phyloP scores from a whole-genome alignment of 1,140 invertebrate species.

The Ips nitidus region DNA sequence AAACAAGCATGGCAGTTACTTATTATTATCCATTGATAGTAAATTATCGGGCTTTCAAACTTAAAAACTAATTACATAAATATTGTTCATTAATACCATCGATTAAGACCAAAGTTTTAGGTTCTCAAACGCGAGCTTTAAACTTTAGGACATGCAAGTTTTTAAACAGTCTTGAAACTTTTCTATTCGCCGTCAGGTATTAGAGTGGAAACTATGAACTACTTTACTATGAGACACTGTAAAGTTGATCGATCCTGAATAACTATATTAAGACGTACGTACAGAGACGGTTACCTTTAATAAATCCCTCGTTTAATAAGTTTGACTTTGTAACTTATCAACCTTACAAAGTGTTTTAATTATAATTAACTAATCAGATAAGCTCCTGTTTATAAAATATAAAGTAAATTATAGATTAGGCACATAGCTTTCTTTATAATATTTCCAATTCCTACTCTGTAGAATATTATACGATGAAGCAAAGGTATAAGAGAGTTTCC shows the following conservation, averaged over 20 bases:
- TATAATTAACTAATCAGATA: too few species aligned
- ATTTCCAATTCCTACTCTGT: not conserved
- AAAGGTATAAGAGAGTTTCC: conserved; percentile 46
- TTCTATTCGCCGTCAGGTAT: conserved; percentile 36
- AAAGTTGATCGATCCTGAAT: conserved; percentile 38
- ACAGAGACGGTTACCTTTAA: conserved; percentile 11
- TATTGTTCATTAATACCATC: conserved; percentile 30
- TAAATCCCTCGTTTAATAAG: too few species aligned
- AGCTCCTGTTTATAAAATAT: too few species aligned
- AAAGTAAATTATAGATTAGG: too few species aligned
- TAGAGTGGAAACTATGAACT: conserved; percentile 30
- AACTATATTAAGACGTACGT: conserved; percentile 21
- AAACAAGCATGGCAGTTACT: too few species aligned
- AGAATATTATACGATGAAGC: conserved; percentile 39
- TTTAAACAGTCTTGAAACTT: conserved; percentile 37
- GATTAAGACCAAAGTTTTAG: conserved; percentile 23
- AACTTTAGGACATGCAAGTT: conserved; percentile 26
- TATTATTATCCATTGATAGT: too few species aligned
- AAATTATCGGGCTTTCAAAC: not conserved
- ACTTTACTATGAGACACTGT: conserved; percentile 23
- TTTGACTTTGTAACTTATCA: too few species aligned
- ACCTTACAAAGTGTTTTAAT: too few species aligned
- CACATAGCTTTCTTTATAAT: too few species aligned
- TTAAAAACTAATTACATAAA: conserved; percentile 32
- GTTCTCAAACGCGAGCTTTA: conserved; percentile 19